These are phyloP conservation scores for Phoxinus dragarum DNA, from an alignment of 2,797 vertebrate genomes.

Conservation along the genomic window DNA sequence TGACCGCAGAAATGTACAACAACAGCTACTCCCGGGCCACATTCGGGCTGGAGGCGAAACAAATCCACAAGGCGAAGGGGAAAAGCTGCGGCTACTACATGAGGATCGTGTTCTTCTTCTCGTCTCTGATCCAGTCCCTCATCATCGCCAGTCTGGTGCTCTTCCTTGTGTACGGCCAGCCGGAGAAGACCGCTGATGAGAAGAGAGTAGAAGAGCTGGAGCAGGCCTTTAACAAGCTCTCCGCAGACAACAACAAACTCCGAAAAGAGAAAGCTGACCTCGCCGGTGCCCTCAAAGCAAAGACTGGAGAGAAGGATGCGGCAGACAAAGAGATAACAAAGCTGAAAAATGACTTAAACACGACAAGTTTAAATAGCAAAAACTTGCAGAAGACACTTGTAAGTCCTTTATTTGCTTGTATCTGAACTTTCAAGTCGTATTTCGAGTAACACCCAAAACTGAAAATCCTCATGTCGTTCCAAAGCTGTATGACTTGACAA, in stretches of 20 bases:
- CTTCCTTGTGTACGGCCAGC: constrained; percentile 86
- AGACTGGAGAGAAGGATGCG: constrained; percentile 69
- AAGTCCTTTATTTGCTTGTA: constrained; percentile 53
- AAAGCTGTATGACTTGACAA: background rate
- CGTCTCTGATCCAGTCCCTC: constrained; percentile 84
- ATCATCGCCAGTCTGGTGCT: constrained; percentile 86
- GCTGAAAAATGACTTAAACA: constrained; percentile 69
- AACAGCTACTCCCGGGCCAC: constrained; percentile 78
- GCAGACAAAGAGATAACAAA: constrained; percentile 62
- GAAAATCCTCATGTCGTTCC: background rate
- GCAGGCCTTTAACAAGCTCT: constrained; percentile 71
- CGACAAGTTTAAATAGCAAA: constrained; percentile 57
- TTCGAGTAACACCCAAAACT: background rate
- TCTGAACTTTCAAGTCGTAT: background rate
- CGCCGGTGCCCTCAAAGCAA: constrained; percentile 73
- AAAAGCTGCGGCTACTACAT: constrained; percentile 81
- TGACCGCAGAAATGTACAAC: constrained; percentile 75
- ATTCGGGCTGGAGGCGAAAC: constrained; percentile 72
- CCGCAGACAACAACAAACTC: constrained; percentile 69
- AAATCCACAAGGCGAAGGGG: constrained; percentile 64
- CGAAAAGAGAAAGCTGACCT: constrained; percentile 72
- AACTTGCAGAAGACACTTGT: constrained; percentile 63
- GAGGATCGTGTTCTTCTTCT: constrained; percentile 84
- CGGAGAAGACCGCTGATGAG: constrained; percentile 79
- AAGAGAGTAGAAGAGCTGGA: constrained; percentile 79